phyloP scores from a whole-genome alignment of 2,888 invertebrate genomes.

The Callosobruchus maculatus region DNA sequence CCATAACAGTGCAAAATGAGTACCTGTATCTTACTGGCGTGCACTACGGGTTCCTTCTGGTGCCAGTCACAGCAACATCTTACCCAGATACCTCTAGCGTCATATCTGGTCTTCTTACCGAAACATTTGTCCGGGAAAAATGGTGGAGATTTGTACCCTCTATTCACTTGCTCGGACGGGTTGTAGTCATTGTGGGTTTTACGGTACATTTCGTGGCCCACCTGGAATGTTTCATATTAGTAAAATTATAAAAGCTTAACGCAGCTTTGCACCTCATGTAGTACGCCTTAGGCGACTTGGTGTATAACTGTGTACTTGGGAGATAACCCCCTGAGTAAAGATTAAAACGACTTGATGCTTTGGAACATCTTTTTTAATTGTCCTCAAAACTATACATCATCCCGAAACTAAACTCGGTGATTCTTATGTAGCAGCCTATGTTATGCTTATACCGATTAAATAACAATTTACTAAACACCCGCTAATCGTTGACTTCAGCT shows the following conservation, averaged over 20 bases:
- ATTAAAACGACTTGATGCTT: too few relatives aligned
- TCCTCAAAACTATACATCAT: too few relatives aligned
- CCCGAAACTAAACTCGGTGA: too few relatives aligned
- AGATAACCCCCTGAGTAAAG: too few relatives aligned
- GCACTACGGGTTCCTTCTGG: slow-evolving; percentile 39
- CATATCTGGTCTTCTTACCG: slow-evolving; percentile 49
- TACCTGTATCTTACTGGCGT: slow-evolving; percentile 46
- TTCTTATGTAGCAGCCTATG: too few relatives aligned
- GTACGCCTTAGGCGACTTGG: too few relatives aligned
- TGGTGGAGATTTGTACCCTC: slow-evolving; percentile 45
- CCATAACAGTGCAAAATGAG: not conserved
- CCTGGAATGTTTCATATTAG: slow-evolving; percentile 19
- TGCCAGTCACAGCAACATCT: slow-evolving; percentile 48
- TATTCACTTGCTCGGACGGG: slow-evolving; percentile 46
- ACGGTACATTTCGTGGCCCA: slow-evolving; percentile 49
- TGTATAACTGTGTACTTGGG: too few relatives aligned
- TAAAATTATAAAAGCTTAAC: not conserved
- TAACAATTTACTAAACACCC: too few relatives aligned
- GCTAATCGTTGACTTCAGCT: too few relatives aligned
- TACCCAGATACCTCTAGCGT: slow-evolving; percentile 52
- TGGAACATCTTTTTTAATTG: too few relatives aligned
- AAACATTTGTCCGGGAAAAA: slow-evolving; percentile 49
- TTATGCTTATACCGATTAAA: too few relatives aligned
- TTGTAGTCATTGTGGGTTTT: slow-evolving; percentile 52
- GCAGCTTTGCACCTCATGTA: too few relatives aligned